Conservation (phyloP, 2,888 invertebrate species). For the Ophonus ardosiacus region DNA sequence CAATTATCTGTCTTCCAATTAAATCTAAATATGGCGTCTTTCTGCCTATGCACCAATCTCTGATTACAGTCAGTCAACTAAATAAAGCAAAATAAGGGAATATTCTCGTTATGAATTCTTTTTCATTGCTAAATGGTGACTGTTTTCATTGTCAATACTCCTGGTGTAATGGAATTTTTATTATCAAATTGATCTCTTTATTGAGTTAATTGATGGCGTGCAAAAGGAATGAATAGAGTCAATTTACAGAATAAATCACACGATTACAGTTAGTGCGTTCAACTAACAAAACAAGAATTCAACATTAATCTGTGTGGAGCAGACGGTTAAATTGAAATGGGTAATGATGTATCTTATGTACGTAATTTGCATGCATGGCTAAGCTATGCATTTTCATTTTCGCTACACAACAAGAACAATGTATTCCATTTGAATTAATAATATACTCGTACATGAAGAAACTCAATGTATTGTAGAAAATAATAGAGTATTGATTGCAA, state of each 20-base stretch:
- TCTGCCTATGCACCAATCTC: no score
- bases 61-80: no score
- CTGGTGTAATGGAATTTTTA: background rate
- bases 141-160: background rate
- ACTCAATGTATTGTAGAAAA: no score
- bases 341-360: conserved; percentile 22
- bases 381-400: background rate
- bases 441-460: no score
- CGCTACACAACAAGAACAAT: background rate
- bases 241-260: background rate
- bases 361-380: conserved; percentile 26
- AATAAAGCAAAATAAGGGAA: no score
- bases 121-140: background rate
- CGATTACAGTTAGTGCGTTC: background rate
- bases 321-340: conserved; percentile 43
- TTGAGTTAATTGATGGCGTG: background rate
- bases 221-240: background rate
- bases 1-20: no score
- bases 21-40: no score
- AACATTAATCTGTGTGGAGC: background rate
- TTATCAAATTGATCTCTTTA: background rate
- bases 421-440: background rate
- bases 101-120: no score
- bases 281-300: background rate
- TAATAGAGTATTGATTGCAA: no score